phyloP scores from a whole-genome alignment of 2,113 vertebrate species.

The Plectropomus leopardus region DNA sequence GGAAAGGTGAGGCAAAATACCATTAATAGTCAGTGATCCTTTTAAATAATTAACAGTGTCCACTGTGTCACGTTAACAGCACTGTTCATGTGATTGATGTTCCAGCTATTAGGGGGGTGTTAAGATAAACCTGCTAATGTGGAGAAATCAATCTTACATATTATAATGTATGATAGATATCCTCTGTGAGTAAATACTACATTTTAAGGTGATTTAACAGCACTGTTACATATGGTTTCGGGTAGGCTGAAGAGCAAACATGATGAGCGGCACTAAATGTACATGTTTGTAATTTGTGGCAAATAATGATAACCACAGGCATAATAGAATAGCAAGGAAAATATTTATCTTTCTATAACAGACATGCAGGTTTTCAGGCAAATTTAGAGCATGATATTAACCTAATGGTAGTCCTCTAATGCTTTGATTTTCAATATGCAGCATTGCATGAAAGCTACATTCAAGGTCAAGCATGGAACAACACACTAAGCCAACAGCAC shows the following conservation, averaged over 20 bases:
- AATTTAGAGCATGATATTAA: conserved; percentile 38
- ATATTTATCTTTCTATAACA: conserved; percentile 56
- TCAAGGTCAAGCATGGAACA: conserved; percentile 59
- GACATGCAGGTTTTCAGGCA: conserved; percentile 16
- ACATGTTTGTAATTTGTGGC: conserved; percentile 33
- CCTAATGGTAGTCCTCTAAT: conserved; percentile 32
- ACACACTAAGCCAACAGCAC: conserved; percentile 21
- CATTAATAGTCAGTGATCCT: conserved; percentile 74
- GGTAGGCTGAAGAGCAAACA: conserved; percentile 44
- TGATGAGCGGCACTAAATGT: conserved; percentile 25
- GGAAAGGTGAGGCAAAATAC: conserved; percentile 76
- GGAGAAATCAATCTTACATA: conserved; percentile 45
- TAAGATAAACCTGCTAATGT: conserved; percentile 55
- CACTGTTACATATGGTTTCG: conserved; percentile 31
- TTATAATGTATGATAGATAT: conserved; percentile 32
- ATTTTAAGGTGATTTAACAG: conserved; percentile 45
- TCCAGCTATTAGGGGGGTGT: conserved; percentile 27
- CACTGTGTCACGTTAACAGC: conserved; percentile 43
- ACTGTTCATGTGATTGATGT: conserved; percentile 57
- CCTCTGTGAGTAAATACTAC: conserved; percentile 33
- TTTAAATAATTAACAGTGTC: conserved; percentile 75
- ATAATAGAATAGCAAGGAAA: conserved; percentile 19
- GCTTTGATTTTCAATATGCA: conserved; percentile 50
- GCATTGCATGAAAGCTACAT: conserved; percentile 21
- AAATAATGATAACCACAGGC: conserved; percentile 48